Evolutionary conservation across 2,797 vertebrate species (phyloP), one percentile per base, ranked within the genome.

Genomic region (Myripristis murdjan): DNA sequence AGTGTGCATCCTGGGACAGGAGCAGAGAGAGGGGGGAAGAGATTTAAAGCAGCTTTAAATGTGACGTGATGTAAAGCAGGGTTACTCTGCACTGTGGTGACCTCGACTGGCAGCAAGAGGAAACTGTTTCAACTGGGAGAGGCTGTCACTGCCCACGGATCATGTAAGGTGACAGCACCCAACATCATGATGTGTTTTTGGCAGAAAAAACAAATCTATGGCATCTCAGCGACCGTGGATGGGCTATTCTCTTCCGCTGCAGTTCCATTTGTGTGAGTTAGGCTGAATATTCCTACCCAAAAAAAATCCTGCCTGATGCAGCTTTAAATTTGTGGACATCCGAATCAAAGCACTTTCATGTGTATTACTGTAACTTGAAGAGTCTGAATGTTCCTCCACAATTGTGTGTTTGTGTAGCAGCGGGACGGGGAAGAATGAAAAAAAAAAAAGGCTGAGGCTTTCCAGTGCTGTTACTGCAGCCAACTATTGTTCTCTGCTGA

Each of bases 1-100:
- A 97, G 79, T 0, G 94, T 94, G 82, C 97, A 98, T 54, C 95
- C 97, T 99, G 85, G 28, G 3, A 0, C 3, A 9, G 28, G 35
- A 33, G 18, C 39, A 23, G 15, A n/a, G 48, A 63, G 22, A 5
- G 24, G 12, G 14, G 18, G 10, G 4, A 14, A 3, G 35, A 12
- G 35, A 10, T 47, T 26, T 20, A 63, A 24, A 5, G 4, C 9
- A 4, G 37, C 5, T 11, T 7, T 35, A 35, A 7, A 7, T 4
- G 28, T 31, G n/a, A n/a, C n/a, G n/a, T n/a, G n/a, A n/a, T n/a
- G n/a, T n/a, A n/a, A n/a, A n/a, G n/a, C n/a, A n/a, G n/a, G n/a
- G n/a, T n/a, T n/a, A n/a, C n/a, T n/a, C n/a, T n/a, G n/a, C n/a
- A n/a, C n/a, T n/a, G n/a, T n/a, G n/a, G n/a, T n/a, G n/a, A n/a